Evolutionary conservation across 1,140 invertebrate species (phyloP).

Genomic region (Drosophila littoralis): DNA sequence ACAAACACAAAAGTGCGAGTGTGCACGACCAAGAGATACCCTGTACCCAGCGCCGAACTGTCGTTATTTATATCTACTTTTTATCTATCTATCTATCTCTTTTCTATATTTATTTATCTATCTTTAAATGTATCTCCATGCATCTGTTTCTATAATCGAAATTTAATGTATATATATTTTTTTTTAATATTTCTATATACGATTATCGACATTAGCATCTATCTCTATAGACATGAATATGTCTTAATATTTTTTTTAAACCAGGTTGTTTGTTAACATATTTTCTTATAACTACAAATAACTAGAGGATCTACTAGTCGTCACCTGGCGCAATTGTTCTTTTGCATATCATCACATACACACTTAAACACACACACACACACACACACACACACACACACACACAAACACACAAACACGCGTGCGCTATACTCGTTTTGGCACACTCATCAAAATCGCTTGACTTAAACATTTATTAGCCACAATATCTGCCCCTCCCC

Average conservation of each 20-base stretch:
- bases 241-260: too few relatives aligned
- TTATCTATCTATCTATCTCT: background rate
- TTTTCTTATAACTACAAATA: background rate
- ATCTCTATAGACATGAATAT: too few relatives aligned
- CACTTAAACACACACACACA: too few relatives aligned
- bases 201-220: too few relatives aligned
- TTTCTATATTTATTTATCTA: background rate
- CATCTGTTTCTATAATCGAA: background rate
- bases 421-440: too few relatives aligned
- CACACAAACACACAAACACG: background rate
- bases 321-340: background rate
- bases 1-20: background rate
- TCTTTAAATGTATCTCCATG: background rate
- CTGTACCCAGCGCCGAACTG: background rate
- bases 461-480: background rate
- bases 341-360: background rate
- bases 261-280: too few relatives aligned
- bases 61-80: background rate
- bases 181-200: too few relatives aligned
- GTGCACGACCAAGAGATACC: background rate
- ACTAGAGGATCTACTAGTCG: background rate
- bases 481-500: background rate
- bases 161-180: too few relatives aligned
- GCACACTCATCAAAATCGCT: slow-evolving; percentile 6
- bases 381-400: background rate